A percentile compares a stretch with the other conserved stretches of the same genome.
Conservation (phyloP, 1,140 invertebrate species). For the Metopolophium dirhodum region DNA sequence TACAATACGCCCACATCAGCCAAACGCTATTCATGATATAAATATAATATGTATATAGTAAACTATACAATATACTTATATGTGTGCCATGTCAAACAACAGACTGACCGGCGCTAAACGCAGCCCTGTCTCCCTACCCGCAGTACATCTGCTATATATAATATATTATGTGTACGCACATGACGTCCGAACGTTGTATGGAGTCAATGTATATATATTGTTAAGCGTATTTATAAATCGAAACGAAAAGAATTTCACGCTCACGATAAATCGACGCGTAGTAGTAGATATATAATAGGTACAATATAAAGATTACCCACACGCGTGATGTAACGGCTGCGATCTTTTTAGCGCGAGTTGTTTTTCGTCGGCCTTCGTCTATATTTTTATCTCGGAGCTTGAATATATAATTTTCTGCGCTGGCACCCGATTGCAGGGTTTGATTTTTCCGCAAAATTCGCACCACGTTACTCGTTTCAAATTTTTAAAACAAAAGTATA, state of each 20-base stretch:
- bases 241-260: not conserved
- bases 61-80: not conserved
- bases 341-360: not conserved
- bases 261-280: not conserved
- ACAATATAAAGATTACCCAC: not conserved
- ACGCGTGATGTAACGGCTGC: not conserved
- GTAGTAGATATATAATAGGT: not conserved
- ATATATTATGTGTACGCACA: not conserved
- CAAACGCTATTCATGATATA: not conserved
- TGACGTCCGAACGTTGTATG: not conserved
- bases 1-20: not conserved
- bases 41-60: not conserved
- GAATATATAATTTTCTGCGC: not conserved
- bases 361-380: conserved; percentile 1
- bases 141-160: conserved; percentile 15
- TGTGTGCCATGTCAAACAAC: not conserved
- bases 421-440: not conserved
- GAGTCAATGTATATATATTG: not conserved
- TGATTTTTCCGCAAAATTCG: not conserved
- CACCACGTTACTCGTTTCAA: not conserved
- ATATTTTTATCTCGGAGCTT: not conserved
- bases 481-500: not conserved
- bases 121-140: not conserved
- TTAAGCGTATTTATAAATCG: not conserved
- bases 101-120: conserved; percentile 39